Evolutionary conservation across 2,888 invertebrate species (phyloP), one percentile per base, ranked within the genome.

Genomic region (Aquatica leii): DNA sequence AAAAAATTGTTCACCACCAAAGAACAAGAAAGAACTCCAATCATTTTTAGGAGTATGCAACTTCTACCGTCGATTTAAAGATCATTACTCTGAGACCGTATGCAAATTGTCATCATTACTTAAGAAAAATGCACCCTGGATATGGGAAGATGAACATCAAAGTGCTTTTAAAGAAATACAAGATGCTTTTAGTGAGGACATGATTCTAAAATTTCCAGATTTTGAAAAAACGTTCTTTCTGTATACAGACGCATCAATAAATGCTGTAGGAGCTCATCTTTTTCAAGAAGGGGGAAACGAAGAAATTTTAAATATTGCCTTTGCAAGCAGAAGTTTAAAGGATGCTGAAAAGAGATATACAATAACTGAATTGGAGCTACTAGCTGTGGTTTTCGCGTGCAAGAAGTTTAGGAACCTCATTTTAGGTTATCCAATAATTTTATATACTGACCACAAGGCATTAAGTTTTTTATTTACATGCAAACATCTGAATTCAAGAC

Each of bases 21-120:
- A 40, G 54, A 60, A 50, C 9, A 43, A 50, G 8, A 62, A 64
- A 54, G 50, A 67, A 21, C 14, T 60, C 14, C 58, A 35, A 56
- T 58, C 65, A n/a, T 37, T 67, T 56, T 24, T 71, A 8, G 71
- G 68, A 11, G 15, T 70, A 8, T 65, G 66, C 15, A 66, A 62
- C 31, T 70, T 62, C 40, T 67, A 67, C 40, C 18, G 65, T 17
- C 62, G 65, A 53, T 64, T 66, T 48, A 53, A 24, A 12, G 8
- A n/a, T 12, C 8, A 34, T 4, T 20, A 52, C 15, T 31, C 53
- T 5, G 35, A 1, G 2, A 8, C 9, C 20, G 35, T 34, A 6
- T 1, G 17, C n/a, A 15, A 31, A 4, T 34, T 52, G 34, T 11
- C 37, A 2, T 5, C 31, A 11, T n/a, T 54, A 20, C 9, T 41